Evolutionary conservation across 2,888 invertebrate genomes (phyloP).

Genomic region (Trichacis sp.): DNA sequence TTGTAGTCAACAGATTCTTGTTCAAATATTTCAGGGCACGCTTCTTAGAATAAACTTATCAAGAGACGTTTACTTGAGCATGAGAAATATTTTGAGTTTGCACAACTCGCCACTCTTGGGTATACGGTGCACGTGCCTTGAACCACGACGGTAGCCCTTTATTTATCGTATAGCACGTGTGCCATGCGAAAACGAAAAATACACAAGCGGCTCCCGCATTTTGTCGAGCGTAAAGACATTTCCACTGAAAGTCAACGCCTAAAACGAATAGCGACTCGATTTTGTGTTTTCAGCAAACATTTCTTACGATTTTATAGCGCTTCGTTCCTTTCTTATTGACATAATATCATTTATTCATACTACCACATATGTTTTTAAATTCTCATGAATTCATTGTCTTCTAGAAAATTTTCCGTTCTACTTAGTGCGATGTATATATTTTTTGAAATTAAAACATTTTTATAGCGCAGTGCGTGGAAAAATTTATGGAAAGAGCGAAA

Average conservation of each 20-base stretch:
- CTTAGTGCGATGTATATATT: too few relatives aligned
- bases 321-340: too few relatives aligned
- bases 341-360: too few relatives aligned
- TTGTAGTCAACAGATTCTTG: background rate
- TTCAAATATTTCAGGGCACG: constrained; percentile 2
- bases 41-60: constrained; percentile 33
- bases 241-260: constrained; percentile 18
- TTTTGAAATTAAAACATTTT: too few relatives aligned
- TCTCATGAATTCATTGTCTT: too few relatives aligned
- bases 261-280: background rate
- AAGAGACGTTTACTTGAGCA: constrained; percentile 26
- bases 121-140: constrained; percentile 38
- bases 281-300: background rate
- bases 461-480: too few relatives aligned
- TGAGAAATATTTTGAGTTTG: constrained; percentile 40
- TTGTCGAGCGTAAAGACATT: constrained; percentile 17
- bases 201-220: constrained; percentile 25
- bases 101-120: constrained; percentile 30
- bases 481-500: too few relatives aligned
- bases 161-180: constrained; percentile 39
- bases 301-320: too few relatives aligned
- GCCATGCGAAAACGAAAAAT: constrained; percentile 35
- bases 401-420: too few relatives aligned
- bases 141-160: constrained; percentile 38
- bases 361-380: too few relatives aligned